Percentiles rank a stretch among this genome's conserved stretches.
Evolutionary conservation across 1,140 invertebrate genomes (phyloP).

Genomic region (Zaprionus inermis): DNA sequence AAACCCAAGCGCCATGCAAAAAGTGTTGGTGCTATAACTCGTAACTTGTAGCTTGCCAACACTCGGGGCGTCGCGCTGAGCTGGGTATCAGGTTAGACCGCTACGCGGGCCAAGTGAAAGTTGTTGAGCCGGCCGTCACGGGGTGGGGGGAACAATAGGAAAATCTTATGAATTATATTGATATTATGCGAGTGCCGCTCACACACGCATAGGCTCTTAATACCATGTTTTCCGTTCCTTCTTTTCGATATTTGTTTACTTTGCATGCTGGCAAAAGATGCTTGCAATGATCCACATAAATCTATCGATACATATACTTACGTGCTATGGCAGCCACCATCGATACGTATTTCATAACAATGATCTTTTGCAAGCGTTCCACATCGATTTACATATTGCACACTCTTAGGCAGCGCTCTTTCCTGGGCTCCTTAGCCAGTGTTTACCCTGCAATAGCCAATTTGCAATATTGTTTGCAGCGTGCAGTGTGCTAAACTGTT

Average conservation of each 20-base stretch:
- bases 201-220: neutral
- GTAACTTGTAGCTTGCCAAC: conserved; percentile 6
- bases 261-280: neutral
- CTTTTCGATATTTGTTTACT: too few relatives aligned
- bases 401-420: too few relatives aligned
- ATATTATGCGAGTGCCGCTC: too few relatives aligned
- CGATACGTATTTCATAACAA: too few relatives aligned
- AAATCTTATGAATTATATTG: neutral
- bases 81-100: conserved; percentile 2
- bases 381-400: too few relatives aligned
- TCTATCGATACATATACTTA: neutral
- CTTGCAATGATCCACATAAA: neutral
- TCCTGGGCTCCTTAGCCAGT: too few relatives aligned
- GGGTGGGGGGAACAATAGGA: conserved; percentile 16
- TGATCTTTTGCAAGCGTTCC: too few relatives aligned
- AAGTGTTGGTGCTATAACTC: conserved; percentile 8
- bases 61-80: neutral
- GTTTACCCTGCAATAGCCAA: neutral
- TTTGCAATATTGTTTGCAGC: conserved; percentile 46
- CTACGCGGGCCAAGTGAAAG: conserved; percentile 16
- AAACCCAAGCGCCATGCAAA: conserved; percentile 53
- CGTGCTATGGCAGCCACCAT: too few relatives aligned
- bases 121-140: too few relatives aligned
- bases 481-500: conserved; percentile 50
- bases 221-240: too few relatives aligned